Conservation (phyloP, 1,140 invertebrate genomes). For the Batillaria attramentaria region DNA sequence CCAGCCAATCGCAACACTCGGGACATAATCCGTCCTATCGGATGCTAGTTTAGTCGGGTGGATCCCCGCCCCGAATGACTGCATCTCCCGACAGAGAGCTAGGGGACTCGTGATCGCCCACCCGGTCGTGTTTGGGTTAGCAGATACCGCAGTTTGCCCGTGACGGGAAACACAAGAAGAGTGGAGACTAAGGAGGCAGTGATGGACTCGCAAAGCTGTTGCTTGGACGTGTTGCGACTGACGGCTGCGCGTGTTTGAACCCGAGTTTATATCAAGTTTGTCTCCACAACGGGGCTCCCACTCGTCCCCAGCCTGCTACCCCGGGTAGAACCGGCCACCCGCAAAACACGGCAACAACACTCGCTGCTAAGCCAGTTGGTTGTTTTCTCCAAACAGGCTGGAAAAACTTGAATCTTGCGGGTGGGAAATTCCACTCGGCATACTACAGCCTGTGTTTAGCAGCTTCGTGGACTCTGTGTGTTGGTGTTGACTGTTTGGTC, state of each 20-base stretch:
- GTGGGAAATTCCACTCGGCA: background rate
- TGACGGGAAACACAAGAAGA: too few species aligned
- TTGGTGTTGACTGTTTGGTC: background rate
- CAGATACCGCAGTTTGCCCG: too few species aligned
- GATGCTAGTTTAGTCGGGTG: too few species aligned
- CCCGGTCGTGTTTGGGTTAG: too few species aligned
- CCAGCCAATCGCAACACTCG: too few species aligned
- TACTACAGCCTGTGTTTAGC: background rate
- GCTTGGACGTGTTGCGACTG: slow-evolving; percentile 13
- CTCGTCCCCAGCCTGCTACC: background rate
- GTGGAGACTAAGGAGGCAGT: too few species aligned
- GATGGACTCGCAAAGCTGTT: background rate
- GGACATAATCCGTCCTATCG: too few species aligned
- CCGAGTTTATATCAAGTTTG: slow-evolving; percentile 24
- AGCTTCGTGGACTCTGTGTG: background rate
- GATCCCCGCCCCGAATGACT: too few species aligned
- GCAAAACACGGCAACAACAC: slow-evolving; percentile 13
- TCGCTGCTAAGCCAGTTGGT: background rate
- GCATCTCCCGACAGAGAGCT: too few species aligned
- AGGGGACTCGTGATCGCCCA: too few species aligned
- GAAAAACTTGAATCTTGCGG: background rate
- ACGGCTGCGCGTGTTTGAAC: background rate
- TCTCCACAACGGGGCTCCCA: slow-evolving; percentile 2
- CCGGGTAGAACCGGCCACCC: background rate
- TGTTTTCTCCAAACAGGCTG: slow-evolving; percentile 18